These are phyloP conservation scores for Phalacrocorax brasilianus DNA, from an alignment of 2,113 vertebrate genomes.

Conservation along the genomic window DNA sequence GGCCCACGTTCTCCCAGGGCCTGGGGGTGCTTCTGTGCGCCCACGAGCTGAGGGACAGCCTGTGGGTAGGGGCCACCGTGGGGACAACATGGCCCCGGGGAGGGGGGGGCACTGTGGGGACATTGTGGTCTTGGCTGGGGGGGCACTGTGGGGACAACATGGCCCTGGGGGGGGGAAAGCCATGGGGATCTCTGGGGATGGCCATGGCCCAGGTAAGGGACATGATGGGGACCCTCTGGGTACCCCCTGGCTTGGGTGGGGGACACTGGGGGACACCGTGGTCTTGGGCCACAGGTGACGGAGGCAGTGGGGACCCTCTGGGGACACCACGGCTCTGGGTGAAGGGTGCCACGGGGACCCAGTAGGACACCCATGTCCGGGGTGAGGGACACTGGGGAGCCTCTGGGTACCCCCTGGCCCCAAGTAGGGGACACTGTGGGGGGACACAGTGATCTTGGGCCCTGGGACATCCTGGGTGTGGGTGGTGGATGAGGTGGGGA, in stretches of 20 bases:
- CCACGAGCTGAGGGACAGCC: not conserved
- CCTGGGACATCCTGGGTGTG: not conserved
- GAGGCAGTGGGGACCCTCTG: not conserved
- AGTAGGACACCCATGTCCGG: not conserved
- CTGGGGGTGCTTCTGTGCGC: not conserved
- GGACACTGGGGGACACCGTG: not conserved
- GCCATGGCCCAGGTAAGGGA: too few relatives aligned
- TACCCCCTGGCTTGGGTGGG: too few relatives aligned
- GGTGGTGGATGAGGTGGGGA: not conserved
- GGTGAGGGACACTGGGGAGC: not conserved
- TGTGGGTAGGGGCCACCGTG: not conserved
- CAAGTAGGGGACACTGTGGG: not conserved
- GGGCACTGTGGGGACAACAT: not conserved
- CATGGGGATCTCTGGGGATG: too few relatives aligned
- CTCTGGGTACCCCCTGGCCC: too few relatives aligned
- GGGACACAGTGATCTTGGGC: not conserved
- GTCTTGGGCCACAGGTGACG: not conserved
- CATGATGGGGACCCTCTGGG: not conserved
- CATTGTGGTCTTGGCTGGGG: too few relatives aligned
- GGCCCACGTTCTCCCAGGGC: too few relatives aligned
- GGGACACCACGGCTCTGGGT: not conserved
- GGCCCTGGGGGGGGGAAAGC: too few relatives aligned
- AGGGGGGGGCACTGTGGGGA: too few relatives aligned
- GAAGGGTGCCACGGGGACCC: not conserved
- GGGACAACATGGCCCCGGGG: not conserved